Percentiles rank a stretch among this genome's conserved stretches.
phyloP scores from a whole-genome alignment of 2,113 vertebrate genomes.

The Elephantulus edwardii region DNA sequence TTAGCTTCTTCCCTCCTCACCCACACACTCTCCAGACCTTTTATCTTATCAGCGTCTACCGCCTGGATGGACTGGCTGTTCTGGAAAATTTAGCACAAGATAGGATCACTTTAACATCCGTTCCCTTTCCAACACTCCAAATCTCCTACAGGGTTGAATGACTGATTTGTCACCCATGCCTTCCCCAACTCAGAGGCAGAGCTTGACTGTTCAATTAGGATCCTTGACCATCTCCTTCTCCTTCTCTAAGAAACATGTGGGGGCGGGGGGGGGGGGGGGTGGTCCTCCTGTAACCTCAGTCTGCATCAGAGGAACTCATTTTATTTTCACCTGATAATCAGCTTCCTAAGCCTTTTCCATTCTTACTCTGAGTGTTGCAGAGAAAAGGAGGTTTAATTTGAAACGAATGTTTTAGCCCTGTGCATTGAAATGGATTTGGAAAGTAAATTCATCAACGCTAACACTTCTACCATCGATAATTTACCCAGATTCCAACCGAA shows the following conservation, averaged over 20 bases:
- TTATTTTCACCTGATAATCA: conserved; percentile 46
- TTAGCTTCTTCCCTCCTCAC: background rate
- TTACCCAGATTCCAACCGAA: conserved; percentile 75
- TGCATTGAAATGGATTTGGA: conserved; percentile 62
- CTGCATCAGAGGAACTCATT: background rate
- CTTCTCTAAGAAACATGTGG: background rate
- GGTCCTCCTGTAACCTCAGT: background rate
- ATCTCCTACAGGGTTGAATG: background rate
- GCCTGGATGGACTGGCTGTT: conserved; percentile 7
- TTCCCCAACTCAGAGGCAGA: background rate
- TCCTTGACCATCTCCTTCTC: background rate
- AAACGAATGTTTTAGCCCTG: conserved; percentile 57
- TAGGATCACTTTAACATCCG: conserved; percentile 23
- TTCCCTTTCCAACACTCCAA: conserved; percentile 12
- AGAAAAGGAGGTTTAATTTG: conserved; percentile 41
- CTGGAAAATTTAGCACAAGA: conserved; percentile 45
- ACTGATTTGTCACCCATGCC: conserved; percentile 10
- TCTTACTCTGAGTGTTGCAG: background rate
- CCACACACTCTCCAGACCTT: background rate
- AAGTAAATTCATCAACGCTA: conserved; percentile 57
- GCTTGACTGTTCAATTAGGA: background rate
- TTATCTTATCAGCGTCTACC: conserved; percentile 48
- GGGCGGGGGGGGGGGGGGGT: no score
- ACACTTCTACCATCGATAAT: conserved; percentile 71
- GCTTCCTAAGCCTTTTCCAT: background rate